phyloP scores from a whole-genome alignment of 2,797 vertebrate genomes.

The Gadopsis marmoratus region DNA sequence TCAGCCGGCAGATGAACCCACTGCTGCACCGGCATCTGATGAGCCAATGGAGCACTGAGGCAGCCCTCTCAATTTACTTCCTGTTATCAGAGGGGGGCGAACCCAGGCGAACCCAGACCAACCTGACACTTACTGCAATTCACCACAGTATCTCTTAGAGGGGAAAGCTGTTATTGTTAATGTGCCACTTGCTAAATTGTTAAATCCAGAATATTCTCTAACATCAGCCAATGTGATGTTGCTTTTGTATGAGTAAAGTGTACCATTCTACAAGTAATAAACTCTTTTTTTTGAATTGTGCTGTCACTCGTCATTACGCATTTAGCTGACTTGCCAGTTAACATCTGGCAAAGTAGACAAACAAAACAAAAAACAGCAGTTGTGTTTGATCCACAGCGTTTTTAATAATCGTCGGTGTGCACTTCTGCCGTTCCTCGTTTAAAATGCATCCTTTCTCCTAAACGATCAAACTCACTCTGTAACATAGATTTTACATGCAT shows the following conservation, averaged over 20 bases:
- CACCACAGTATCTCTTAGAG: conserved; percentile 29
- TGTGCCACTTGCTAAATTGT: conserved; percentile 70
- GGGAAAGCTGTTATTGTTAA: conserved; percentile 33
- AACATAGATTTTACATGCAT: too few species aligned
- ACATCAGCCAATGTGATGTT: conserved; percentile 66
- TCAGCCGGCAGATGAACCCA: conserved; percentile 88
- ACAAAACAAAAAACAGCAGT: too few species aligned
- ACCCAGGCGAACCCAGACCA: conserved; percentile 34
- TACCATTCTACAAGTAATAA: conserved; percentile 73
- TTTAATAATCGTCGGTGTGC: too few species aligned
- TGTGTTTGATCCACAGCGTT: too few species aligned
- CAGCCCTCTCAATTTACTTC: neutral
- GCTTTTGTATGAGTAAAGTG: conserved; percentile 78
- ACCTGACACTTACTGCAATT: conserved; percentile 40
- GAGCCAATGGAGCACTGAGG: conserved; percentile 97
- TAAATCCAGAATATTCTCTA: conserved; percentile 56
- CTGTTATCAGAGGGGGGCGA: conserved; percentile 17
- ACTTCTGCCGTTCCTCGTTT: too few species aligned
- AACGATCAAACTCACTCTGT: too few species aligned
- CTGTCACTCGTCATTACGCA: conserved; percentile 7
- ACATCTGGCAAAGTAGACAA: too few species aligned
- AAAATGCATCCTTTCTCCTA: too few species aligned
- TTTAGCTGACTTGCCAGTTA: too few species aligned
- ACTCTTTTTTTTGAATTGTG: conserved; percentile 67
- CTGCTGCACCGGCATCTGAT: conserved; percentile 85